Conservation (phyloP, 2,797 vertebrate genomes). For the Zenarchopterus dispar region DNA sequence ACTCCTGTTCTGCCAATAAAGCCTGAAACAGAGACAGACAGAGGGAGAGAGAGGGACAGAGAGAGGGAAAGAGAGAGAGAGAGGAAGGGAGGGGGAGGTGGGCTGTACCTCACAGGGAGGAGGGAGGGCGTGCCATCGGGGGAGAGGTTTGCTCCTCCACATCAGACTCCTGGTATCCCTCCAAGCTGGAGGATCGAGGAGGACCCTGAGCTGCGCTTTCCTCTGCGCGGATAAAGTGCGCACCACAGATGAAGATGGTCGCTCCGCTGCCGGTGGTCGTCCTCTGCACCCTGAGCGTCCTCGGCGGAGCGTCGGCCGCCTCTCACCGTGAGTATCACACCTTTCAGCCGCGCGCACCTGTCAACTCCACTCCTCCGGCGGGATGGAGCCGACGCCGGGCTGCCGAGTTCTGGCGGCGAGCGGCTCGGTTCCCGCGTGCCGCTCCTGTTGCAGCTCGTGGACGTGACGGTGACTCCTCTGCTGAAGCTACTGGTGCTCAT, state of each 20-base stretch:
- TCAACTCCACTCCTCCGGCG: constrained; percentile 18
- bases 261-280: constrained; percentile 56
- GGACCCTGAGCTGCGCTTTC: constrained; percentile 28
- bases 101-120: constrained; percentile 47
- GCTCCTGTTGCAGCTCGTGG: no score
- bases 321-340: constrained; percentile 77
- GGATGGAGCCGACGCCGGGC: no score
- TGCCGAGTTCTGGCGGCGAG: no score
- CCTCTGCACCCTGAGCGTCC: constrained; percentile 62
- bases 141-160: constrained; percentile 58
- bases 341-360: constrained; percentile 51
- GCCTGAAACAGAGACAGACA: constrained; percentile 12
- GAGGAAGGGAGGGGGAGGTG: constrained; percentile 44
- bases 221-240: constrained; percentile 56
- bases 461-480: no score
- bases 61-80: constrained; percentile 43
- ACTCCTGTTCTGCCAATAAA: constrained; percentile 43
- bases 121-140: constrained; percentile 57
- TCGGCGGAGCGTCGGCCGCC: constrained; percentile 74
- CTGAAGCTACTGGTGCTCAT: no score
- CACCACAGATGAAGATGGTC: constrained; percentile 69
- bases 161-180: constrained; percentile 61
- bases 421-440: no score
- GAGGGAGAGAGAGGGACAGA: constrained; percentile 21
- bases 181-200: constrained; percentile 67